phyloP scores from a whole-genome alignment of 2,797 vertebrate genomes.

The Etheostoma perlongum region DNA sequence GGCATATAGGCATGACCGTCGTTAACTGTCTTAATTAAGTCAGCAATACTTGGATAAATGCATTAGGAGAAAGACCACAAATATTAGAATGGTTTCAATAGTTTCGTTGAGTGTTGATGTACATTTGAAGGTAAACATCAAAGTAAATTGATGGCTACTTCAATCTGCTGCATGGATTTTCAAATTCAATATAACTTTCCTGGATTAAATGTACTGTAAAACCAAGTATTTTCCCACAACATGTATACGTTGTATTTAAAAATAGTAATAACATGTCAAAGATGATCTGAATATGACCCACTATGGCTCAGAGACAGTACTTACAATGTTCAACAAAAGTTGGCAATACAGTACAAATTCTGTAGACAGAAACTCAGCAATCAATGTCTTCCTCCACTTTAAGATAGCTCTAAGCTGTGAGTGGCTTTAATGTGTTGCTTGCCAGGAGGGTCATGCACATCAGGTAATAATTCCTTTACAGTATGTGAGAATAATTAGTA shows the following conservation, averaged over 20 bases:
- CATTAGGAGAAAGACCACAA: constrained; percentile 22
- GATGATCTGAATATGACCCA: background rate
- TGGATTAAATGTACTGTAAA: background rate
- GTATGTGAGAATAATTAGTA: constrained; percentile 65
- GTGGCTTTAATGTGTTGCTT: constrained; percentile 56
- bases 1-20: background rate
- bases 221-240: background rate
- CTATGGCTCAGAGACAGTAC: background rate
- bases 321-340: constrained; percentile 15
- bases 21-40: constrained; percentile 39
- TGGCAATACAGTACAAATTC: constrained; percentile 22
- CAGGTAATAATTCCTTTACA: constrained; percentile 62
- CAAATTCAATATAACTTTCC: background rate
- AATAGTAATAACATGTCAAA: background rate
- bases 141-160: constrained; percentile 21
- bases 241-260: background rate
- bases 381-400: constrained; percentile 29
- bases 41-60: constrained; percentile 35
- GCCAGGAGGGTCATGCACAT: constrained; percentile 55
- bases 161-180: constrained; percentile 5
- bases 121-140: constrained; percentile 32
- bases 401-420: constrained; percentile 48
- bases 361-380: constrained; percentile 25
- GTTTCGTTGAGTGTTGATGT: constrained; percentile 8
- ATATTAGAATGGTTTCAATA: constrained; percentile 49